A percentile compares a stretch with the other conserved stretches of the same genome.
These are phyloP conservation scores for Psilopsiagon aurifrons DNA, from an alignment of 2,113 vertebrate genomes.

Conservation along the genomic window DNA sequence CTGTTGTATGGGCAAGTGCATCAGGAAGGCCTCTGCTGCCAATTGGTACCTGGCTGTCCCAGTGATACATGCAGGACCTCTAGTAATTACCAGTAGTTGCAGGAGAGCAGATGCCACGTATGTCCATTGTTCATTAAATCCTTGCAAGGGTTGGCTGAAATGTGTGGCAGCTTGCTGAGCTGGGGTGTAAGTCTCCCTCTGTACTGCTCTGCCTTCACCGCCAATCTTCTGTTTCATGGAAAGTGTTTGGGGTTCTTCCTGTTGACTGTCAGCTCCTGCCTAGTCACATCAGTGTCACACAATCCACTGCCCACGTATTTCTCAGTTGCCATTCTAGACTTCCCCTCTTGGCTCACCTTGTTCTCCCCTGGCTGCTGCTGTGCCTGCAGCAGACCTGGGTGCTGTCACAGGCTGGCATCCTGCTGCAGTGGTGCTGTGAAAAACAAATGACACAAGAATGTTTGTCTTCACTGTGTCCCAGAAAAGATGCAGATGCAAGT, in stretches of 20 bases:
- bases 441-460: neutral
- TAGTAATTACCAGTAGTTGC: neutral
- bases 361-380: neutral
- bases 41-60: neutral
- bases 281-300: neutral
- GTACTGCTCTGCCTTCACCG: neutral
- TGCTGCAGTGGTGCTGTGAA: neutral
- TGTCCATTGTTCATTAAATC: neutral
- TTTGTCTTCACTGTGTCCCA: accelerated
- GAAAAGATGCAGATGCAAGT: neutral
- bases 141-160: neutral
- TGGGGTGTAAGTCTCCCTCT: neutral
- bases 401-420: neutral
- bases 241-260: neutral
- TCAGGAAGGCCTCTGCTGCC: neutral
- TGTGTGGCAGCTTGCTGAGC: accelerated
- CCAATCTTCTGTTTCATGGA: accelerated
- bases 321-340: neutral
- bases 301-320: neutral
- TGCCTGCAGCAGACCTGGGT: neutral
- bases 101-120: accelerated
- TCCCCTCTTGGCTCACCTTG: neutral
- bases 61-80: neutral
- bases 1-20: accelerated
- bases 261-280: neutral